Percentiles rank a stretch among this genome's conserved stretches.
Conservation (phyloP, 2,113 vertebrate species). For the Crotalus helleri region DNA sequence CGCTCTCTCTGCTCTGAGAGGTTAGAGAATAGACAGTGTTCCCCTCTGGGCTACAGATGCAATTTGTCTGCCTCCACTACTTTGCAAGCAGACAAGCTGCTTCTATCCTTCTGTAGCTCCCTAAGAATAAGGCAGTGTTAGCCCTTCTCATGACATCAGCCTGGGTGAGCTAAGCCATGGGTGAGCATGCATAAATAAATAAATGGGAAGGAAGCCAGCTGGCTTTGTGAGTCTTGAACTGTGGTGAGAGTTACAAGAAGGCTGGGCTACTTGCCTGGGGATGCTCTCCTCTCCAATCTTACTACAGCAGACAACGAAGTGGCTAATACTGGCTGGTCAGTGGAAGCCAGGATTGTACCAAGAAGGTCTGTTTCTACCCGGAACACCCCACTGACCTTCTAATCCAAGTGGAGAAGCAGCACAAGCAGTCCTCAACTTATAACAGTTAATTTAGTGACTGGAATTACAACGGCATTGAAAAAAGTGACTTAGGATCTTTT, state of each 20-base stretch:
- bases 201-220: slow-evolving; percentile 9
- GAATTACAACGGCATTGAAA: too few species aligned
- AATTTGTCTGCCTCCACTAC: background rate
- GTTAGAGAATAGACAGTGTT: background rate
- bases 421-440: too few species aligned
- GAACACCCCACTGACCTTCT: background rate
- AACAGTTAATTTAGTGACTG: too few species aligned
- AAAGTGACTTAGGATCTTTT: too few species aligned
- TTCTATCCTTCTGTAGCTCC: background rate
- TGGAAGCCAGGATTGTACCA: background rate
- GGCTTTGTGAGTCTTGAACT: background rate
- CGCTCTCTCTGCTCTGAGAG: background rate
- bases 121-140: background rate
- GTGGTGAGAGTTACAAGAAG: background rate
- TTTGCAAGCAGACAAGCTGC: background rate
- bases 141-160: slow-evolving; percentile 9
- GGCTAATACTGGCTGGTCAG: background rate
- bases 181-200: background rate
- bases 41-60: too few species aligned
- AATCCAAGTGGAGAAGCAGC: background rate
- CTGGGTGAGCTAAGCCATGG: background rate
- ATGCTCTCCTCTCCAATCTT: background rate
- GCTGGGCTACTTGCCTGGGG: background rate
- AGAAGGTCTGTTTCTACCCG: background rate
- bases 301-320: background rate